Evolutionary conservation across 2,797 vertebrate species (phyloP), one percentile per base, ranked within the genome.

Genomic region (Phataginus tetradactyla): DNA sequence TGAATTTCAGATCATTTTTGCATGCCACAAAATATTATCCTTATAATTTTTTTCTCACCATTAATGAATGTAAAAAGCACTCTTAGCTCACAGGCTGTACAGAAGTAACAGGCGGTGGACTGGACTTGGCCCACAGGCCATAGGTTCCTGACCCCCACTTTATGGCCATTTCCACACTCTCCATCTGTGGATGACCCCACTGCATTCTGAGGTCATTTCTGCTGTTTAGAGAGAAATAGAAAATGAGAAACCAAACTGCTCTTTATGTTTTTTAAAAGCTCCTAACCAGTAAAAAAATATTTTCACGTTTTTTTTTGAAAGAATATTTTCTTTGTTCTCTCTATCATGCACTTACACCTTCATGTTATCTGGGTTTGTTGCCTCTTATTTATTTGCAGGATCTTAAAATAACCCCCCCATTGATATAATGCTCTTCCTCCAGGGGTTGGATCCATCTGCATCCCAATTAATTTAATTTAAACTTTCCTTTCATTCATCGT

Each of bases 221-320:
- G 45, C 17, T 69, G 34, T 10, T 39, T 93, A 63, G 11, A 74
- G 85, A 94, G 68, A 78, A 92, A 83, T 90, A 64, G 25, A 64
- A 94, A 94, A n/a, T 55, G 57, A 86, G 72, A 91, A 96, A 42
- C 63, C n/a, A 68, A 88, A 86, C 63, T 86, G 68, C 20, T 59
- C 42, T 72, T 91, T 94, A 61, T 53, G 4, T 69, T 74, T 68
- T 71, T 66, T 55, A 7, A 64, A 72, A 86, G 53, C 32, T 72
- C 68, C 68, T 90, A 78, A 93, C 25, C 79, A 78, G 59, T 61
- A 51, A 91, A 81, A 94, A 68, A 81, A 86, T 55, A 53, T 39
- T 75, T 78, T 59, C 14, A 11, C 29, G 90, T 78, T 95, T 80
- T 75, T 88, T 32, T 72, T 66, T 37, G 3, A 37, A 77, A 91